Evolutionary conservation across 2,113 vertebrate species (phyloP).

Genomic region (Electrona antarctica): DNA sequence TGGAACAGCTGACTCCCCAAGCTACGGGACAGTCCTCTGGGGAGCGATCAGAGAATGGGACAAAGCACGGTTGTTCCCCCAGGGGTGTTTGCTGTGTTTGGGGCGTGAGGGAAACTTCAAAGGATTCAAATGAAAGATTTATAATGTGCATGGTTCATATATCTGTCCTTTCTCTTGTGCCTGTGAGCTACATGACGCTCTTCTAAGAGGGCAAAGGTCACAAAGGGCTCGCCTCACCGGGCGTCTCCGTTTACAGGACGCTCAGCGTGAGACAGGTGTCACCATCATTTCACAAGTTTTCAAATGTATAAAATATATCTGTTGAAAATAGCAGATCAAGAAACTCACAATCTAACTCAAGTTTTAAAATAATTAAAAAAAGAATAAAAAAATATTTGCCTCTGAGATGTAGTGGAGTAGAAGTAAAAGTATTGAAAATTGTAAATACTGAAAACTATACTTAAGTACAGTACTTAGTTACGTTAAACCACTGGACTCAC

Average conservation of each 20-base stretch:
- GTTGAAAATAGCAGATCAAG: no score
- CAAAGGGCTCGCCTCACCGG: constrained; percentile 23
- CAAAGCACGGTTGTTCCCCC: constrained; percentile 38
- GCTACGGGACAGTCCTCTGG: constrained; percentile 48
- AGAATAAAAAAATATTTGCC: constrained; percentile 2
- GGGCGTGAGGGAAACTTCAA: constrained; percentile 43
- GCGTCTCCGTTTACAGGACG: constrained; percentile 30
- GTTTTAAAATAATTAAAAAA: no score
- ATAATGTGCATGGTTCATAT: constrained; percentile 43
- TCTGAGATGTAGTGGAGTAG: neutral
- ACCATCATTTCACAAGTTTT: neutral
- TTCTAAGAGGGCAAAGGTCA: constrained; percentile 50
- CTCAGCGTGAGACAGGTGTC: neutral
- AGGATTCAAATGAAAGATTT: constrained; percentile 61
- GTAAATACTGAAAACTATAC: neutral
- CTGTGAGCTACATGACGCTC: constrained; percentile 46
- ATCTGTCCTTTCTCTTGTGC: constrained; percentile 42
- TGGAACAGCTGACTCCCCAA: constrained; percentile 66
- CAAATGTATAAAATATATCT: no score
- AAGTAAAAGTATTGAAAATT: constrained; percentile 3
- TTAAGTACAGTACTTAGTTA: no score
- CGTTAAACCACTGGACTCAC: no score
- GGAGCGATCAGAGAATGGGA: constrained; percentile 37
- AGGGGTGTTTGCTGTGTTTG: constrained; percentile 48
- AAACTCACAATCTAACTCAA: no score